Base-by-base conservation (phyloP, 2,113 vertebrate species). In the Brachyhypopomus occidentalis region DNA sequence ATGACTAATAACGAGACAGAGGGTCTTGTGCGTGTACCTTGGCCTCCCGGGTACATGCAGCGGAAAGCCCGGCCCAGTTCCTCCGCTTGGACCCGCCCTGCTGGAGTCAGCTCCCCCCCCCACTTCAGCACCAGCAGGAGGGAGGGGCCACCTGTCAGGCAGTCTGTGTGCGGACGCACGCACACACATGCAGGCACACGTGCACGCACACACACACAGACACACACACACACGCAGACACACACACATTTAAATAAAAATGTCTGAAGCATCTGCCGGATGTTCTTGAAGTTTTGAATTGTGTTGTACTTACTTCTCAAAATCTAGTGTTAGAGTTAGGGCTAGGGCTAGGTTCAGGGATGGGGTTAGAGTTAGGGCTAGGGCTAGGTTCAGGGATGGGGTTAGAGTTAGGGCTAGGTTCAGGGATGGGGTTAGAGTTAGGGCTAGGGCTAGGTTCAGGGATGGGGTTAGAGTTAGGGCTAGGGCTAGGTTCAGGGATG, bases 31-130 rank as follows among this genome's bases (percentile, higher is more conserved):
- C 20, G 62, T 41, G 87, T 90, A 99, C 98, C 98, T 95, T 98
- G 96, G 73, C 98, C 98, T 87, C 98, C 97, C 0, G 98, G 98
- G 85, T 99, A 99, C 98, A 99, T 99, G 91, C 96, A 99, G 85
- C 98, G 96, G 83, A 99, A 99, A 75, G 98, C 97, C 60, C 97
- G 85, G 2, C 98, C 98, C 88, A 99, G 94, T 86, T 99, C 96
- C 84, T 99, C 98, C 0, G 98, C 96, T 90, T 99, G 98, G 11
- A 99, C 96, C 9, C 96, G 94, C 19, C 98, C 98, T 1, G 95
- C 94, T 0, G 96, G 98, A 0, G 98, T 99, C 88, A 99, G 93
- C 87, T 99, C 97, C 3, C 98, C 98, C 5, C 95, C 96, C 98
- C 97, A 98, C 91, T 98, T 98, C 34, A 99, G 86, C 74, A 99